Evolutionary conservation across 2,888 invertebrate species (phyloP), one percentile per base, ranked within the genome.

Genomic region (Rugalucina vietnamica): DNA sequence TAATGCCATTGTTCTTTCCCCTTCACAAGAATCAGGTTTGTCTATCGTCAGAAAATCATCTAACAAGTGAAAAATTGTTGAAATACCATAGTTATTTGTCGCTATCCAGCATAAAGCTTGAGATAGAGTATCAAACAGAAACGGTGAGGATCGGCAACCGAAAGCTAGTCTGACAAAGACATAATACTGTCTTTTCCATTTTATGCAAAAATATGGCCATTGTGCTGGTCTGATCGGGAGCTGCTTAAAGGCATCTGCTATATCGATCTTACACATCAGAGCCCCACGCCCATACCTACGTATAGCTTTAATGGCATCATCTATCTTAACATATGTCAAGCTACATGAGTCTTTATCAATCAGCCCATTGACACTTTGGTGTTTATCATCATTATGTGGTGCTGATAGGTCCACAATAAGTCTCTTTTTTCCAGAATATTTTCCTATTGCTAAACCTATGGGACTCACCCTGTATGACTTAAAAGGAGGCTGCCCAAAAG

Each of bases 391-490:
- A 27, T 87, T 60, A 72, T 87, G 89, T 24, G 88, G 85, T 0
- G 87, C 69, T 21, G 84, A 88, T 10, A 87, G 21, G 76, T 89
- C 88, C 0, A 88, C 65, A 14, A 87, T 88, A 0, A 89, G 49
- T 18, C 87, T 49, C n/a, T n/a, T n/a, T n/a, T n/a, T 57, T 85
- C 75, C 76, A 0, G 82, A 84, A 65, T 87, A 86, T 76, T 87
- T 89, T 1, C 79, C 76, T 39, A 50, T 71, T 0, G 84, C 86
- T 29, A 88, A 50, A n/a, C 84, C 89, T 0, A 86, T 50, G 1
- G 87, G 82, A 36, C 65, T 81, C 29, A 87, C 81, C 27, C 87
- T 39, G 36, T 81, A 82, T 8, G 34, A 12, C 1, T 57, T 3
- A 77, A 87, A 82, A 24, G 89, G 86, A 14, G 37, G 50, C 1